These are phyloP conservation scores for Ashinkailepas kermadecensis DNA, from an alignment of 2,888 invertebrate species.

Conservation along the genomic window DNA sequence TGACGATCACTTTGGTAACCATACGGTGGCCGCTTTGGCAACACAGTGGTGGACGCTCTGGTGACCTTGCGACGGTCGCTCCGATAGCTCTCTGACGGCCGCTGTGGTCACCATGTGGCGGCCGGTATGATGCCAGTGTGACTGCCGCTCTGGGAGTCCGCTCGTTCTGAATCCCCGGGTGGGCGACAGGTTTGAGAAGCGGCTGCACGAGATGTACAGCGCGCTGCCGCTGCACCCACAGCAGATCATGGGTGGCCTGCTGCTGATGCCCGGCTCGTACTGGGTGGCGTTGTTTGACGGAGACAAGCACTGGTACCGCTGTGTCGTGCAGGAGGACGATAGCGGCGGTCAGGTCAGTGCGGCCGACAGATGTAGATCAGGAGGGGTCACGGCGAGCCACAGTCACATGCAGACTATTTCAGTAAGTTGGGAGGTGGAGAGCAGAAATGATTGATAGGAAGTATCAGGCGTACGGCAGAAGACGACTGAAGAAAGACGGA, in stretches of 20 bases:
- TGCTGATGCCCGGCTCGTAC: constrained; percentile 2
- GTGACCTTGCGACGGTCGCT: not conserved
- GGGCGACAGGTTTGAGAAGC: not conserved
- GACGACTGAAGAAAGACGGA: too few relatives aligned
- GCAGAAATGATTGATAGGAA: too few relatives aligned
- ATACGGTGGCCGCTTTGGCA: too few relatives aligned
- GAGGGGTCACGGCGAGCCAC: too few relatives aligned
- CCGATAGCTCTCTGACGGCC: not conserved
- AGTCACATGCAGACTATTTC: too few relatives aligned
- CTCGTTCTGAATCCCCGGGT: not conserved
- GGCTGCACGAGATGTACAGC: not conserved
- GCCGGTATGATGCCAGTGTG: not conserved
- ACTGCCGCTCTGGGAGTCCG: not conserved
- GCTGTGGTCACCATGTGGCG: not conserved
- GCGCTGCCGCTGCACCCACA: not conserved
- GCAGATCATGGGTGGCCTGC: not conserved
- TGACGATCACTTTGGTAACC: too few relatives aligned
- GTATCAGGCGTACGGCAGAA: too few relatives aligned
- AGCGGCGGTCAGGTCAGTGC: too few relatives aligned
- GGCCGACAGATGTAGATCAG: too few relatives aligned
- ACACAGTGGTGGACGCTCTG: too few relatives aligned
- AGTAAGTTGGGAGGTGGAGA: too few relatives aligned
- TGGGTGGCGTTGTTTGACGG: not conserved
- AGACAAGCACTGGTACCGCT: not conserved
- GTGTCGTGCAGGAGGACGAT: not conserved